phyloP scores from a whole-genome alignment of 2,797 vertebrate species.

The Dipus sagitta region DNA sequence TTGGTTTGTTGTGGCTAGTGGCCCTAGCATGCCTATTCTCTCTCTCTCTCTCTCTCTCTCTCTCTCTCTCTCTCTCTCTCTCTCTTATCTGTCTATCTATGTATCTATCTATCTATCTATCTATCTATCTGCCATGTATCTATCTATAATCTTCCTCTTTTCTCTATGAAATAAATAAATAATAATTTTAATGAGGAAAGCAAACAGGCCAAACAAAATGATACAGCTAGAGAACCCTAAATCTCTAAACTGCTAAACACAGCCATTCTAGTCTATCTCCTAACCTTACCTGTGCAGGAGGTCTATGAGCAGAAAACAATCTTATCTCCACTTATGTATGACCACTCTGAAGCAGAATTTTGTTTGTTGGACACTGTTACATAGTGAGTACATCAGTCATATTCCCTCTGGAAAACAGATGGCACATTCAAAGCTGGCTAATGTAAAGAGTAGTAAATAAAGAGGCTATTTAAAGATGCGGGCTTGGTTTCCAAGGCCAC shows the following conservation, averaged over 20 bases:
- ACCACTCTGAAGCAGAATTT: not conserved
- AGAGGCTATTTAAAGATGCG: slow-evolving; percentile 7
- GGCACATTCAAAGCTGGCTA: slow-evolving; percentile 9
- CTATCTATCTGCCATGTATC: too few species aligned
- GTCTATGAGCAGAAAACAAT: not conserved
- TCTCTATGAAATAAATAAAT: too few species aligned
- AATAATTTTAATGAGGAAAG: too few species aligned
- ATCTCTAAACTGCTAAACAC: not conserved
- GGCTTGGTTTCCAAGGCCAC: slow-evolving; percentile 29
- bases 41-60: too few species aligned
- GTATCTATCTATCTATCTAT: too few species aligned
- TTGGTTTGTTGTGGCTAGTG: too few species aligned
- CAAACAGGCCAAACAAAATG: not conserved
- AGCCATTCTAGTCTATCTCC: not conserved
- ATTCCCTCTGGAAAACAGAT: slow-evolving; percentile 43
- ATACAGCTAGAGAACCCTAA: not conserved
- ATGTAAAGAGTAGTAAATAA: slow-evolving; percentile 47
- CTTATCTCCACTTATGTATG: not conserved
- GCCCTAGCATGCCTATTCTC: too few species aligned
- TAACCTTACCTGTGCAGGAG: not conserved
- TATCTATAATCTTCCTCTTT: too few species aligned
- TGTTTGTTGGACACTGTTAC: not conserved
- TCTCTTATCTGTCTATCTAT: too few species aligned
- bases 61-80: too few species aligned
- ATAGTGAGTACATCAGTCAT: not conserved